Evolutionary conservation across 92 coral and sea anemone genomes (phyloP).

Genomic region (Diadumene lineata): DNA sequence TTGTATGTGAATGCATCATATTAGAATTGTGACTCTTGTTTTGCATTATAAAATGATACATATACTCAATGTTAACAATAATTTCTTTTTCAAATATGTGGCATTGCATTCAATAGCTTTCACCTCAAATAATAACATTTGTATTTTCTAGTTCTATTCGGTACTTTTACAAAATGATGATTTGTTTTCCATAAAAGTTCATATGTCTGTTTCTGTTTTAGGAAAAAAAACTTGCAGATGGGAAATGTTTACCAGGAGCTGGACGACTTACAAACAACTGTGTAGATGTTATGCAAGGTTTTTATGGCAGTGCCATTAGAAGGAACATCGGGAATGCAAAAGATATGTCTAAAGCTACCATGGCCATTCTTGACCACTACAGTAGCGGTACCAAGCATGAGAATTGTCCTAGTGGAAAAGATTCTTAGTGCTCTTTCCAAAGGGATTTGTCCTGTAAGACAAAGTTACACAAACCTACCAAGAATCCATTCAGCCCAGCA

Average conservation of each 20-base stretch:
- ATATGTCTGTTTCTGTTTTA: too few species aligned
- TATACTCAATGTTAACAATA: too few species aligned
- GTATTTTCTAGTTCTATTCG: too few species aligned
- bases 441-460: neutral
- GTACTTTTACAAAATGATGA: too few species aligned
- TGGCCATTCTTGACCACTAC: neutral
- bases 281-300: neutral
- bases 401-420: neutral
- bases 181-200: too few species aligned
- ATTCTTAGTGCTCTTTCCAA: neutral
- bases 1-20: too few species aligned
- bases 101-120: too few species aligned
- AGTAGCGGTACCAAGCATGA: neutral
- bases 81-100: too few species aligned
- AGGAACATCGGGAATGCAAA: neutral
- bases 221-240: neutral
- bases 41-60: too few species aligned
- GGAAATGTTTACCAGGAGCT: neutral
- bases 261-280: neutral
- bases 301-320: neutral
- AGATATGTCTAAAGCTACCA: neutral
- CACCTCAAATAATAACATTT: too few species aligned
- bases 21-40: too few species aligned
- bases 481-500: constrained; percentile 41
- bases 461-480: constrained; percentile 36